A percentile compares a stretch with the other conserved stretches of the same genome.
Evolutionary conservation across 1,140 invertebrate species (phyloP).

Genomic region (Zaprionus ghesquierei): DNA sequence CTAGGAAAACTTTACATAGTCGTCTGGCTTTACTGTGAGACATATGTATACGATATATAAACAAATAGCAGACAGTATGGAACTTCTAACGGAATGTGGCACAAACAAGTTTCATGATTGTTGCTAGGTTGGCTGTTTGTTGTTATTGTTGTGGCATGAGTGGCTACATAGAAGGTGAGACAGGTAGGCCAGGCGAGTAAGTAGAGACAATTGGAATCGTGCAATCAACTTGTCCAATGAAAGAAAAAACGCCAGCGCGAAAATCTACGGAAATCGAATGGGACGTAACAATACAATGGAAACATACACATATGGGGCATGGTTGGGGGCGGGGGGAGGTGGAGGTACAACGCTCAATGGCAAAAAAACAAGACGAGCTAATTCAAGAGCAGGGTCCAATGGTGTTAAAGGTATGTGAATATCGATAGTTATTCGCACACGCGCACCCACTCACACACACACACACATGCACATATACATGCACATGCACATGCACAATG

Average conservation of each 20-base stretch:
- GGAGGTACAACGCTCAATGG: constrained; percentile 7
- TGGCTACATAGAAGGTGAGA: constrained; percentile 43
- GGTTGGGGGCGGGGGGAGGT: not conserved
- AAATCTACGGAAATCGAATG: constrained; percentile 49
- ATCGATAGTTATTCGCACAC: not conserved
- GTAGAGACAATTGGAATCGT: constrained; percentile 26
- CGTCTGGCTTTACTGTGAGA: not conserved
- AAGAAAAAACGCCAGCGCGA: constrained; percentile 49
- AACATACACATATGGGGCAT: constrained; percentile 19
- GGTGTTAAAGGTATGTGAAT: not conserved
- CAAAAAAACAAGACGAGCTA: not conserved
- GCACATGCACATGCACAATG: not conserved
- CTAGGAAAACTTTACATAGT: not conserved
- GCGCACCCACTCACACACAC: not conserved
- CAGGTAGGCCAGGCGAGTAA: constrained; percentile 44
- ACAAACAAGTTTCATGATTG: constrained; percentile 57
- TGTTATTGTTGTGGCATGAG: constrained; percentile 11
- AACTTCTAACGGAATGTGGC: constrained; percentile 51
- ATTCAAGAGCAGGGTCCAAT: constrained; percentile 23
- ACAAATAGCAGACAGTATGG: not conserved
- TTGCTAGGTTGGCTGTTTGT: constrained; percentile 10
- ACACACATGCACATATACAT: not conserved
- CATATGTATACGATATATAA: not conserved
- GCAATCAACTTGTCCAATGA: constrained; percentile 52
- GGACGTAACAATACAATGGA: constrained; percentile 19